Conservation (phyloP, 2,888 invertebrate genomes). For the Hirtodrosophila confusa region DNA sequence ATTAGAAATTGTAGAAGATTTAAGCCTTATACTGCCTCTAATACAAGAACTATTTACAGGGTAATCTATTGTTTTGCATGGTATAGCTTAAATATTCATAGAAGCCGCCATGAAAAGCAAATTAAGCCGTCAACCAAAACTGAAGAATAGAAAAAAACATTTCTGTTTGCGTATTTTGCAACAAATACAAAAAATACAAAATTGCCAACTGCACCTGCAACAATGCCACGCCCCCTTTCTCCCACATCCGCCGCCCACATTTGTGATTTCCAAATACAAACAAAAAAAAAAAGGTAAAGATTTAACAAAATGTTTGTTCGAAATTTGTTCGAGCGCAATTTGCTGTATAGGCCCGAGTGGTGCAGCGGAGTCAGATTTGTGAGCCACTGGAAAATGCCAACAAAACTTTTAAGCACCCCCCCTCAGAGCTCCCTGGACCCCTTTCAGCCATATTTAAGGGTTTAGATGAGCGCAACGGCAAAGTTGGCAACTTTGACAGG, state of each 20-base stretch:
- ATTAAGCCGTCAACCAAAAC: conserved; percentile 70
- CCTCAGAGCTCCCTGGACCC: not conserved
- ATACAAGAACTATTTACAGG: conserved; percentile 6
- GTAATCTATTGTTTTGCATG: not conserved
- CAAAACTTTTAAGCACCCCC: conserved; percentile 36
- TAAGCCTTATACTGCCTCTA: too few species aligned
- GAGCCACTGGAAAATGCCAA: conserved; percentile 11
- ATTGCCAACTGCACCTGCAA: conserved; percentile 65
- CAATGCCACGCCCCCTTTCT: conserved; percentile 45
- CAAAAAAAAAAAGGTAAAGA: conserved; percentile 23
- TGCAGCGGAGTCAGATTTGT: conserved; percentile 34
- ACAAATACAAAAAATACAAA: conserved; percentile 27
- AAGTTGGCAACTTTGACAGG: conserved; percentile 63
- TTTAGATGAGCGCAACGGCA: conserved; percentile 44
- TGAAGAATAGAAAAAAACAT: conserved; percentile 31
- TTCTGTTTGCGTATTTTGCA: conserved; percentile 24
- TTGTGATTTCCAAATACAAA: conserved; percentile 5
- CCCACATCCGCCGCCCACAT: conserved; percentile 36
- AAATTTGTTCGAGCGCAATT: conserved; percentile 65
- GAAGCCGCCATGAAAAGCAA: conserved; percentile 65
- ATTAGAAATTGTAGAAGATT: too few species aligned
- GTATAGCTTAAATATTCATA: conserved; percentile 11
- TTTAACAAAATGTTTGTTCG: conserved; percentile 68
- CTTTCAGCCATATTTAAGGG: conserved; percentile 59
- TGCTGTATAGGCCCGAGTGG: conserved; percentile 20